These are phyloP conservation scores for Lepisosteus osseus DNA, from an alignment of 2,113 vertebrate genomes.

Conservation along the genomic window DNA sequence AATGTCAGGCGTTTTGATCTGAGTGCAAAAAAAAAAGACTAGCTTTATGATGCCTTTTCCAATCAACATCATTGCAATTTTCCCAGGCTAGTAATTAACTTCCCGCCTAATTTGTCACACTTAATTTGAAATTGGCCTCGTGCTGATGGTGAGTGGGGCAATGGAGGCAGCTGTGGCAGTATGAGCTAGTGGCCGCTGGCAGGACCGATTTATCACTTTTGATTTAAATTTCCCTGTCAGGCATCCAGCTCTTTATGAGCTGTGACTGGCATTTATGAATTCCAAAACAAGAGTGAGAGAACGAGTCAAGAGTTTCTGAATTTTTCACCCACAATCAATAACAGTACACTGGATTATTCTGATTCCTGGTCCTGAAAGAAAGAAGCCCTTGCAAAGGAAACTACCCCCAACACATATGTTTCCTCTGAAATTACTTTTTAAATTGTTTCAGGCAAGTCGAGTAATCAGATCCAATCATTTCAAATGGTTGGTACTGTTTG, in stretches of 20 bases:
- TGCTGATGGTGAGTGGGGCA: slow-evolving; percentile 37
- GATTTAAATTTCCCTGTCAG: slow-evolving; percentile 52
- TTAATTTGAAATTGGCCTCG: slow-evolving; percentile 67
- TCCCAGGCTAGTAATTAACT: slow-evolving; percentile 71
- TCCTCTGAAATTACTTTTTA: neutral
- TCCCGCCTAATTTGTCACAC: slow-evolving; percentile 67
- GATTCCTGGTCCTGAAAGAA: slow-evolving; percentile 10
- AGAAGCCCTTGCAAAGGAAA: neutral
- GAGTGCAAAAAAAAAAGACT: slow-evolving; percentile 53
- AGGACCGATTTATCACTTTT: slow-evolving; percentile 56
- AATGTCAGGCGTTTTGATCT: slow-evolving; percentile 44
- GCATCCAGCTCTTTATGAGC: slow-evolving; percentile 49
- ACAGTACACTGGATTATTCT: slow-evolving; percentile 46
- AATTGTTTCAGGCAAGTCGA: neutral
- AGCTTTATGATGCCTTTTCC: slow-evolving; percentile 62
- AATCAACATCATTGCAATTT: slow-evolving; percentile 68
- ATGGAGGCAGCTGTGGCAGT: slow-evolving; percentile 37
- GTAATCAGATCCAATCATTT: too few relatives aligned
- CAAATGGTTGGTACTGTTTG: too few relatives aligned
- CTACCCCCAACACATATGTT: neutral
- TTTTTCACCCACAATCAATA: slow-evolving; percentile 51
- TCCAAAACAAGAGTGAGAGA: slow-evolving; percentile 61
- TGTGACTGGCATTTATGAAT: slow-evolving; percentile 58
- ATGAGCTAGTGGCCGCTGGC: slow-evolving; percentile 41
- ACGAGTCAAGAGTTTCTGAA: slow-evolving; percentile 56